Base-by-base conservation (phyloP, 1,140 invertebrate species). In the Tachypleus tridentatus region DNA sequence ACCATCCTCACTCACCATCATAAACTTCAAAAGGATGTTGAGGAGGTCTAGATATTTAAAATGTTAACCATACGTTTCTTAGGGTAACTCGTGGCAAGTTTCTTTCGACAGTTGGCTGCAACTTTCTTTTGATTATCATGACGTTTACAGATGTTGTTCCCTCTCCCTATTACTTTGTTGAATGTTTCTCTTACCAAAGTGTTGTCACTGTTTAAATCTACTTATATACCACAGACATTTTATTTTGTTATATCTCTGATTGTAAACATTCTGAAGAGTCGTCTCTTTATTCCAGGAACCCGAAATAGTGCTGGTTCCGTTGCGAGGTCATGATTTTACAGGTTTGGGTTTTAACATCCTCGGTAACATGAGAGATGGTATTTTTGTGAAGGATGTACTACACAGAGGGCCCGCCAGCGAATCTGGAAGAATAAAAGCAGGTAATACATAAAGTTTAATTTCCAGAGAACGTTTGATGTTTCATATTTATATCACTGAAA, bases 281-380 rank as follows among this genome's bases (percentile, higher is more conserved):
- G 54, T 57, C 10, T 57, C 1, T 11, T 57, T 10, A 8, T 61
- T 29, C 4, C 51, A 69, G 67, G 67, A 69, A 60, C 67, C 67
- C 6, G 67, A 65, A 50, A 51, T 64, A 4, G 61, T 60, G 2
- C 52, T 64, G 4, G 67, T 69, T 0, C 52, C 54, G 6, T 51
- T 69, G 4, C 47, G 57, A 11, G 67, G 67, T 9, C 67, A 69
- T 48, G 91, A 93, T 77, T 92, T 93, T 77, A 91, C 90, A 3
- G 91, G 92, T 0, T 79, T 95, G 0, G 91, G 91, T n/a, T 89
- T 94, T 77, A 88, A 89, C 73, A 87, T 93, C 58, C 86, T 84
- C 61, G 92, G 91, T 5, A 92, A 90, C 71, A 91, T 92, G 82
- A 79, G 87, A 64, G 89, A 94, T 69, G 92, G 91, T 1, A 92